Evolutionary conservation across 2,797 vertebrate species (phyloP), one percentile per base, ranked within the genome.

Genomic region (Falco novaeseelandiae): DNA sequence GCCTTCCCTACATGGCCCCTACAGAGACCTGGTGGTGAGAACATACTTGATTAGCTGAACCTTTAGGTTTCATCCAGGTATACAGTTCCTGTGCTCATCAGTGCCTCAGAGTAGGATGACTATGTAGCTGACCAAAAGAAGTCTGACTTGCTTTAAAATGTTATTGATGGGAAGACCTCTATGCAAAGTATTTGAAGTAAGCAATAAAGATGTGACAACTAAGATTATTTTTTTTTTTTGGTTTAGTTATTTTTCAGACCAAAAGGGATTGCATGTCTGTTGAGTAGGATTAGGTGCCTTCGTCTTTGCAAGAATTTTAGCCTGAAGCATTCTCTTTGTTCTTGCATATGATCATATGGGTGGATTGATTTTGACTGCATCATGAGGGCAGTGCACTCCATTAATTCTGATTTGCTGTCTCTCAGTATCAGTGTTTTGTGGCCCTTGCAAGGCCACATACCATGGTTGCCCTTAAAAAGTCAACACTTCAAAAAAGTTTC

Each of bases 311-410:
- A 91, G 82, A 73, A 42, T 69, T 92, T 83, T 90, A 94, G 63
- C 94, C 91, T 86, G 66, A 76, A 95, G 92, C 91, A 23, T 91
- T 88, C 72, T 65, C 77, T 95, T 96, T 93, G 70, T 95, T 96
- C 59, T 92, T 97, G 73, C 44, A 6, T 91, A 36, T 92, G 74
- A 80, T 93, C 65, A 7, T 85, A 84, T 73, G 81, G 38, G 61
- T 78, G 72, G 55, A 97, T 97, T 95, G 95, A 95, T 97, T 97
- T 97, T 96, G 54, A 72, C 58, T 86, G 61, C 81, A 91, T 29
- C 77, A 77, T 72, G 52, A 96, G 66, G 49, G 52, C 80, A 83
- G 27, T 44, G 52, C 91, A 90, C 81, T 84, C 71, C 73, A 55
- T 94, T 96, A 87, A 87, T 95, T 83, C 63, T 57, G 51, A 83